Percentiles rank a stretch among this genome's conserved stretches.
Evolutionary conservation across 2,797 vertebrate species (phyloP).

Genomic region (Schizopygopsis pylzovi): DNA sequence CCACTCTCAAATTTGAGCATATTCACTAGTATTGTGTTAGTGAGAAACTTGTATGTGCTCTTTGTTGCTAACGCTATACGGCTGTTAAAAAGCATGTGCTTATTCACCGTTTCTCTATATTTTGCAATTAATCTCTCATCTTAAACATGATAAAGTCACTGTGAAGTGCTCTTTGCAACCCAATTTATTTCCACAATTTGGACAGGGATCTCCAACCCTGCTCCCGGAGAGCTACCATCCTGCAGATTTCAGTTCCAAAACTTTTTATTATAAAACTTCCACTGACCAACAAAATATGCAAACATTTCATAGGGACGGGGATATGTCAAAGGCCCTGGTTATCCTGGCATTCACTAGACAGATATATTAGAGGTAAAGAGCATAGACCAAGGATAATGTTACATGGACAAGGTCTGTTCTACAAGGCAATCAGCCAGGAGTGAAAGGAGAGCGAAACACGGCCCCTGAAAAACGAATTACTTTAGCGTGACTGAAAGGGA

Average conservation of each 20-base stretch:
- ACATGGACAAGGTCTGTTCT: slow-evolving; percentile 48
- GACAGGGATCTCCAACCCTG: too few relatives aligned
- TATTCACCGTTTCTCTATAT: background rate
- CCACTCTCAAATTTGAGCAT: slow-evolving; percentile 19
- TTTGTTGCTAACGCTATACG: background rate
- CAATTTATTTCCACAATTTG: background rate
- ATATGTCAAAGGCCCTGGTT: slow-evolving; percentile 24
- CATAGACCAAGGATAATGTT: slow-evolving; percentile 53
- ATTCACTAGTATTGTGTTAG: slow-evolving; percentile 9
- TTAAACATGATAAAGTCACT: background rate
- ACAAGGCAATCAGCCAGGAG: slow-evolving; percentile 43
- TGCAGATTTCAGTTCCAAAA: too few relatives aligned
- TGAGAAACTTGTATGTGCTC: background rate
- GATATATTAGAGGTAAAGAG: slow-evolving; percentile 48
- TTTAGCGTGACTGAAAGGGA: slow-evolving; percentile 44
- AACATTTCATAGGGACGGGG: background rate
- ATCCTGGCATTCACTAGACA: slow-evolving; percentile 48
- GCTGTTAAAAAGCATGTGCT: background rate
- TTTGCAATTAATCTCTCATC: background rate
- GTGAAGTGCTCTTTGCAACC: background rate
- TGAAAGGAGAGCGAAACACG: slow-evolving; percentile 38
- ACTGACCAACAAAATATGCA: too few relatives aligned
- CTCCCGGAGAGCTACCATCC: too few relatives aligned
- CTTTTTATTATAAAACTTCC: background rate
- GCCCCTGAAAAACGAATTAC: slow-evolving; percentile 50